Conservation (phyloP, 2,113 vertebrate species). For the Strigops habroptila region DNA sequence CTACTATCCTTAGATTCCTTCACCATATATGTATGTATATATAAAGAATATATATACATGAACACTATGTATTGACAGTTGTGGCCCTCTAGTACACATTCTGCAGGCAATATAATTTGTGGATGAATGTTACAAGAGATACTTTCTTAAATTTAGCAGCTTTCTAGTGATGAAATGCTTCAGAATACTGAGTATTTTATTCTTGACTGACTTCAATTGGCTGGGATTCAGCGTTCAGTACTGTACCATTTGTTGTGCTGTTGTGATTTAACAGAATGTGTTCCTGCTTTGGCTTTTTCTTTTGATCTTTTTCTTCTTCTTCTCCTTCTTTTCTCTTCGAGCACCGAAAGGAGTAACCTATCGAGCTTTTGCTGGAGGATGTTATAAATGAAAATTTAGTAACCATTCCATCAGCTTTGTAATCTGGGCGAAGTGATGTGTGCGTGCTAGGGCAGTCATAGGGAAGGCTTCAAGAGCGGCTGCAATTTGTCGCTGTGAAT, state of each 20-base stretch:
- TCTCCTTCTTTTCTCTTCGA: slow-evolving; percentile 69
- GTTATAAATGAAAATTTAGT: slow-evolving; percentile 99
- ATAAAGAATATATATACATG: neutral
- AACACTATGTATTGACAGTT: neutral
- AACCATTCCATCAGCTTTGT: slow-evolving; percentile 94
- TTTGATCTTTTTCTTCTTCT: slow-evolving; percentile 9
- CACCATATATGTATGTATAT: neutral
- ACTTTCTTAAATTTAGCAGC: neutral
- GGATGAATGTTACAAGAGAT: neutral
- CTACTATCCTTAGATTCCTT: neutral
- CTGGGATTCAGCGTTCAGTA: neutral
- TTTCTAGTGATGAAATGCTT: neutral
- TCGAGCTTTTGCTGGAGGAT: slow-evolving; percentile 99
- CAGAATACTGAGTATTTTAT: neutral
- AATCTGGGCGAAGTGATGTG: slow-evolving; percentile 92
- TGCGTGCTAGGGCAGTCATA: slow-evolving; percentile 63
- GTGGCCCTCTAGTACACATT: neutral
- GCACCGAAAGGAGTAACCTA: slow-evolving; percentile 99
- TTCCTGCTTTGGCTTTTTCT: slow-evolving; percentile 60
- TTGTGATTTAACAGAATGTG: neutral
- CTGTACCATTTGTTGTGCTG: neutral
- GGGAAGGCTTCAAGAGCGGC: neutral
- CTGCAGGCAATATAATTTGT: neutral
- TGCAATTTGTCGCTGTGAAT: neutral
- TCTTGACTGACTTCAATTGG: neutral